Base-by-base conservation (phyloP, 2,888 invertebrate genomes). In the Cephus pulcher region DNA sequence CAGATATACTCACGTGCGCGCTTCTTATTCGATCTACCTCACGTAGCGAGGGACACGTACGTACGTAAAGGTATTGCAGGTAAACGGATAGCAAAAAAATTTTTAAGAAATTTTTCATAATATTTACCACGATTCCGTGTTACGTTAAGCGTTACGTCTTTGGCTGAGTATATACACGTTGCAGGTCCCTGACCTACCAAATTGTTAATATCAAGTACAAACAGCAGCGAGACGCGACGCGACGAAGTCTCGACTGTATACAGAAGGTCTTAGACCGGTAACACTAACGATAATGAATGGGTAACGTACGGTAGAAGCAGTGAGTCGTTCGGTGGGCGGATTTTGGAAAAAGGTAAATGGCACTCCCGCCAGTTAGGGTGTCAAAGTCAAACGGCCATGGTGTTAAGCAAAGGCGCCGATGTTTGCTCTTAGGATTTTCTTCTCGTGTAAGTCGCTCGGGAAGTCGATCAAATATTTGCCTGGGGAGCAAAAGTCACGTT, bases 381-480 rank as follows among this genome's bases (percentile, higher is more conserved):
- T 12, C 23, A 34, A 32, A 32, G 71, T 34, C 33, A 34, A 71
- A 71, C 33, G 32, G 23, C 71, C 32, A 71, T 12, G 71, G 71
- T 32, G 71, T 32, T 71, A 71, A 71, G 33, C 33, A 32, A 71
- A 71, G 32, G 12, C 71, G 71, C 71, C 71, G 71, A 71, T 32
- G 71, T 71, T 71, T 71, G 71, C 71, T 4, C 23, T 11, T 33
- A 12, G 34, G 71, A 71, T 71, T 71, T 71, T 71, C 71, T 71
- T 71, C 33, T 32, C 33, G 71, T 71, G 71, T 34, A 71, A 71
- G 71, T 71, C 71, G 71, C 34, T 71, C 33, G 71, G 32, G 71
- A 15, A 33, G 71, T 71, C 71, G 11, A 71, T 32, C 71, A 33
- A 71, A 71, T 71, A 71, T 71, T 71, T 71, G 32, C 71, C 4